phyloP scores from a whole-genome alignment of 2,888 invertebrate species.

The Bembecia ichneumoniformis region DNA sequence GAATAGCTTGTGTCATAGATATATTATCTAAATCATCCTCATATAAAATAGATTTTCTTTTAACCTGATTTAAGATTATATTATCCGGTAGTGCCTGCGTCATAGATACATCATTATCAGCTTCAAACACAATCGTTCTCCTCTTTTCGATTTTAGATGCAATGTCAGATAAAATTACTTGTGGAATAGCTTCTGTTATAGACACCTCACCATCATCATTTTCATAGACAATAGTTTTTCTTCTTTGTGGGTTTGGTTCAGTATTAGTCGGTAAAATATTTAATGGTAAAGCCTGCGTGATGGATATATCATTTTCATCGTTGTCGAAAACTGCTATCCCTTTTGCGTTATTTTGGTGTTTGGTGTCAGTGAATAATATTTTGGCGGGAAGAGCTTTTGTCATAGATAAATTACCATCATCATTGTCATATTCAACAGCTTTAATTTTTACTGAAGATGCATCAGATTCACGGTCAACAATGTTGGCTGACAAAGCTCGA shows the following conservation, averaged over 20 bases:
- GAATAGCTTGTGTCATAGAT: constrained; percentile 1
- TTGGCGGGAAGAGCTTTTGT: constrained; percentile 19
- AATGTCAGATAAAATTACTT: neutral
- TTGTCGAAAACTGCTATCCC: constrained; percentile 18
- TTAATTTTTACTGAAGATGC: constrained; percentile 13
- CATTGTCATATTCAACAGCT: constrained; percentile 20
- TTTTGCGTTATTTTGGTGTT: constrained; percentile 5
- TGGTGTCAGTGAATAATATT: constrained; percentile 2
- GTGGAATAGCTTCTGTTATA: neutral
- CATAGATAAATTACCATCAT: constrained; percentile 22
- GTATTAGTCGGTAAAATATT: constrained; percentile 5
- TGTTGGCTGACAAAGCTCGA: neutral
- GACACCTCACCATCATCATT: constrained; percentile 2
- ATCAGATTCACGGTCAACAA: neutral
- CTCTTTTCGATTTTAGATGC: constrained; percentile 6
- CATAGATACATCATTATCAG: constrained; percentile 22
- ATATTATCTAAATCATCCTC: neutral
- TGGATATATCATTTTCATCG: constrained; percentile 17
- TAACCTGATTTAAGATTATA: neutral
- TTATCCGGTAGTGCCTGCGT: constrained; percentile 23
- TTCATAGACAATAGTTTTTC: neutral
- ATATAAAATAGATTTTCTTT: neutral
- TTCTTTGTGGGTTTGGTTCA: neutral
- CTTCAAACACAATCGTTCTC: constrained; percentile 15
- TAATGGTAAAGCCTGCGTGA: constrained; percentile 19